phyloP scores from a whole-genome alignment of 2,113 vertebrate genomes.

The Pollimyrus isidori region DNA sequence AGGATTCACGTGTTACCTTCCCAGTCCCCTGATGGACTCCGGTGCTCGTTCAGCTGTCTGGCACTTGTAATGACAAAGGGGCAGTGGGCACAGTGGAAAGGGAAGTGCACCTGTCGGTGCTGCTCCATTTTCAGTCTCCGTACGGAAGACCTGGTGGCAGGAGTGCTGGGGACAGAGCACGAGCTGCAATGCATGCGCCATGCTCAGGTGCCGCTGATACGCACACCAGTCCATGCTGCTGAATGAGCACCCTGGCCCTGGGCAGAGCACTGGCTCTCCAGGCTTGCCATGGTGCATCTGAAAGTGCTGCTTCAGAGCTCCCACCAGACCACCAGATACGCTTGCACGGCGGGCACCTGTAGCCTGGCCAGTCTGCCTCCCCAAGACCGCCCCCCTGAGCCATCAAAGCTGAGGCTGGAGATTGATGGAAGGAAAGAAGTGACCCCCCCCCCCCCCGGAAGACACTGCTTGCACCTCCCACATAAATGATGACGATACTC shows the following conservation, averaged over 20 bases:
- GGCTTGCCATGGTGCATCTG: constrained; percentile 45
- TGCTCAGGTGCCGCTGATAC: constrained; percentile 57
- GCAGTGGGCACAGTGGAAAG: constrained; percentile 69
- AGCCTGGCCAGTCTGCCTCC: constrained; percentile 2
- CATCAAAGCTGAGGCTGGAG: constrained; percentile 26
- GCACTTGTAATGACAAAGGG: constrained; percentile 60
- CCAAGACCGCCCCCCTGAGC: no score
- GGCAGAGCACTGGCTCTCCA: constrained; percentile 46
- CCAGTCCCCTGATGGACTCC: background rate
- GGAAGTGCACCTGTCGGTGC: constrained; percentile 62
- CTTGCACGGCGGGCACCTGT: constrained; percentile 58
- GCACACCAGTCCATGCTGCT: constrained; percentile 47
- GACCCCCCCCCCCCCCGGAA: constrained; percentile 50
- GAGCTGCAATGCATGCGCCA: constrained; percentile 45
- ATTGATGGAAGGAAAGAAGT: constrained; percentile 54
- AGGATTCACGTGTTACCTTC: background rate
- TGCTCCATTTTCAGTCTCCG: constrained; percentile 60
- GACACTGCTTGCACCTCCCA: constrained; percentile 58
- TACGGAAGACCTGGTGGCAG: constrained; percentile 62
- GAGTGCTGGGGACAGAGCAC: constrained; percentile 58
- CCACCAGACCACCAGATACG: constrained; percentile 48
- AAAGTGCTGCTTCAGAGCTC: constrained; percentile 68
- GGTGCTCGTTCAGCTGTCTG: constrained; percentile 60
- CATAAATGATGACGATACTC: no score
- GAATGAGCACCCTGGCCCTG: constrained; percentile 56